Percentiles rank a stretch among this genome's conserved stretches.
These are phyloP conservation scores for Oncopodura yosiiana DNA, from an alignment of 1,140 invertebrate species.

Conservation along the genomic window DNA sequence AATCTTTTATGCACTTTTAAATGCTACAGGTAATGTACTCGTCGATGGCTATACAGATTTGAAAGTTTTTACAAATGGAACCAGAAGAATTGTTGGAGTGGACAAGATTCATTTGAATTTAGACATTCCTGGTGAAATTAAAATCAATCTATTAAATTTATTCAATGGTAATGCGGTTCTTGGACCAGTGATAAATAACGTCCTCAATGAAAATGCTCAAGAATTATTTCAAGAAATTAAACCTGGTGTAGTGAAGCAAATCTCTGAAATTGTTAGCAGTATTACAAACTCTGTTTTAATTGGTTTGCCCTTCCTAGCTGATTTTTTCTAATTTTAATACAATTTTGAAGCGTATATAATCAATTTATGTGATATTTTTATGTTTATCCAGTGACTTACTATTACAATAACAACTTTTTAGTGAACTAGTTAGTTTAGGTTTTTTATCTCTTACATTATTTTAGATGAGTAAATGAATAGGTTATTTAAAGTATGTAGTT, in stretches of 20 bases:
- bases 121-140: constrained; percentile 15
- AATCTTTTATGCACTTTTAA: not conserved
- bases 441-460: too few species aligned
- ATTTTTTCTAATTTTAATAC: constrained; percentile 12
- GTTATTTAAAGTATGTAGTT: too few species aligned
- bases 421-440: too few species aligned
- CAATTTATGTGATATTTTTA: too few species aligned
- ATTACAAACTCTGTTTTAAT: constrained; percentile 17
- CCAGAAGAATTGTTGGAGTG: not conserved
- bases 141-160: constrained; percentile 16
- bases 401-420: too few species aligned
- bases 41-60: constrained; percentile 10
- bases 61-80: not conserved
- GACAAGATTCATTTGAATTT: constrained; percentile 19
- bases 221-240: constrained; percentile 24
- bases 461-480: too few species aligned
- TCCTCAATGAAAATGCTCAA: constrained; percentile 19
- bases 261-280: constrained; percentile 15
- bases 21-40: constrained; percentile 6
- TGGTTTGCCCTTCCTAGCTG: constrained; percentile 14
- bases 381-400: too few species aligned
- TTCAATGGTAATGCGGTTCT: constrained; percentile 24
- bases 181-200: constrained; percentile 21
- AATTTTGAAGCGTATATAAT: too few species aligned
- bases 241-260: constrained; percentile 11